Percentiles rank a stretch among this genome's conserved stretches.
These are phyloP conservation scores for Styela clava DNA, from an alignment of 23 tunicate genomes.

Conservation along the genomic window DNA sequence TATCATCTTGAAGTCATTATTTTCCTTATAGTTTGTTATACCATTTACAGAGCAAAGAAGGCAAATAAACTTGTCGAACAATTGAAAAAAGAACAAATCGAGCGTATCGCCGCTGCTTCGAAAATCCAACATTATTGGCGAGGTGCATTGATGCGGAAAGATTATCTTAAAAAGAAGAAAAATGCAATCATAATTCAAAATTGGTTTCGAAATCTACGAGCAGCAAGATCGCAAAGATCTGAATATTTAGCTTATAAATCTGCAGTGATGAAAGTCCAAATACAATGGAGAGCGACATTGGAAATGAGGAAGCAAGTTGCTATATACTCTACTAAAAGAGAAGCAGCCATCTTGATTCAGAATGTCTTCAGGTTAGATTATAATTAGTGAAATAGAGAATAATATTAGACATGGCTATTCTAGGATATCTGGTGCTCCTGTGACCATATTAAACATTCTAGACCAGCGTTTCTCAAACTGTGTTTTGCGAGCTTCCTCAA, in stretches of 20 bases:
- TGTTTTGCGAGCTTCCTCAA: no score
- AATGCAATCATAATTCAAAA: neutral
- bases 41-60: neutral
- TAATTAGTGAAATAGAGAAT: no score
- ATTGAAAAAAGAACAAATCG: neutral
- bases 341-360: slow-evolving; percentile 27
- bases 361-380: slow-evolving; percentile 4
- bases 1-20: no score
- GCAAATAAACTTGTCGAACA: neutral
- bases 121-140: slow-evolving; percentile 23
- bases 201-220: neutral
- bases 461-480: no score
- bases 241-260: neutral
- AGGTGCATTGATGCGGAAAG: slow-evolving; percentile 7
- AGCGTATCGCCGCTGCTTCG: neutral
- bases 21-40: no score
- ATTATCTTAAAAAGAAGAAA: neutral
- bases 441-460: no score
- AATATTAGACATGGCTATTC: no score
- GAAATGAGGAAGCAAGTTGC: slow-evolving; percentile 17
- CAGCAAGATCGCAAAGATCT: neutral
- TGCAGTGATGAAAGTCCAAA: slow-evolving; percentile 7
- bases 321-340: slow-evolving; percentile 9
- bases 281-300: slow-evolving; percentile 26
- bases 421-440: no score